Base-by-base conservation (phyloP, 2,113 vertebrate species). In the Urocolius indicus region DNA sequence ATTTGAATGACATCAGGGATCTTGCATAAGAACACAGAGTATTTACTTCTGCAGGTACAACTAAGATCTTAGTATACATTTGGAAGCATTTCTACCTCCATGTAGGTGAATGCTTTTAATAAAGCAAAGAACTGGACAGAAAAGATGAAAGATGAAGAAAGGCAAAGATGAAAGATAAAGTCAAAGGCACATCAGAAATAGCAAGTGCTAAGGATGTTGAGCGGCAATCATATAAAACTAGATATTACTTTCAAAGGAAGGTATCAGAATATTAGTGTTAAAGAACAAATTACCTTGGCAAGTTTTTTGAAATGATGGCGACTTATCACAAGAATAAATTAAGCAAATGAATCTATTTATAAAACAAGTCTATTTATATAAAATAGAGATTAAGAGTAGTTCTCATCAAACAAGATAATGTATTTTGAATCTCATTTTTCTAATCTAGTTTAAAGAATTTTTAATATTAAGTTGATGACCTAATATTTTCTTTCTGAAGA, bases 401-500 rank as follows among this genome's bases (percentile, higher is more conserved):
- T 65, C 13, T 89, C 16, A 57, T 57, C 22, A 86, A 77, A 71
- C 59, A 81, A 57, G 16, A 36, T 8, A 14, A 5, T 79, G 17
- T 20, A 59, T 86, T 90, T 78, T 81, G 34, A 84, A 32, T 84
- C 13, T 71, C 16, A 58, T 3, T 49, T 8, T 66, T 77, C 23
- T 59, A 84, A 89, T 84, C 21, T 89, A 38, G 13, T 5, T 76
- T 88, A 78, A 80, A 81, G 51, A 73, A 92, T 55, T 79, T 83
- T 4, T 41, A 86, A 58, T 90, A 62, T 86, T 82, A 90, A 4
- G 17, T 29, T 86, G 52, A 51, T 93, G 58, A 93, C 78, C 57
- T 93, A 90, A 61, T 83, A 66, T 77, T 82, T 94, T 86, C 23
- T 93, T 92, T 72, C 34, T 62, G 30, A 27, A 54, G 15, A 73